Evolutionary conservation across 2,113 vertebrate genomes (phyloP).

Genomic region (Archocentrus centrarchus): DNA sequence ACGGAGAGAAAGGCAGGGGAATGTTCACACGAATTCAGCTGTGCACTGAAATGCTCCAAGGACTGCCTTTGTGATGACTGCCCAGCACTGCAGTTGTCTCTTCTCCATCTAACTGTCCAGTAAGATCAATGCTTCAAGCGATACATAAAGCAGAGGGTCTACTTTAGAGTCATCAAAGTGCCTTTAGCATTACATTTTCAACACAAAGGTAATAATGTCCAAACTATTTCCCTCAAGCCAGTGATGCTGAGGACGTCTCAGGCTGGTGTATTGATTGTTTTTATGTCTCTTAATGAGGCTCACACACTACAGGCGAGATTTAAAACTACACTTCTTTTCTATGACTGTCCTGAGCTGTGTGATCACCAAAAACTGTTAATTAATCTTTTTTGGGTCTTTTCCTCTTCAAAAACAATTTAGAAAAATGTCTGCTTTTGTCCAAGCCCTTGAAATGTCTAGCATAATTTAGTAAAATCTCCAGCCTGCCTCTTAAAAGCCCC

Average conservation of each 20-base stretch:
- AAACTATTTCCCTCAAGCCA: neutral
- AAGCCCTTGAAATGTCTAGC: neutral
- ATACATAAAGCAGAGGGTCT: neutral
- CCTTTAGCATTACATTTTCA: conserved; percentile 3
- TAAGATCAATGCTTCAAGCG: conserved; percentile 1
- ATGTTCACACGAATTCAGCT: neutral
- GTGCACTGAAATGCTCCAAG: neutral
- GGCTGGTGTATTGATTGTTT: conserved; percentile 3
- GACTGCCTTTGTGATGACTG: neutral
- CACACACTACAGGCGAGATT: neutral
- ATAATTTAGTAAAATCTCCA: neutral
- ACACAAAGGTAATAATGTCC: conserved; percentile 8
- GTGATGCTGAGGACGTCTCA: neutral
- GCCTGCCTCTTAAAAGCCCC: neutral
- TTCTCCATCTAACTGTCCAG: neutral
- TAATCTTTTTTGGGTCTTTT: neutral
- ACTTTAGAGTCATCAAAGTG: neutral
- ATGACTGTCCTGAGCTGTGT: neutral
- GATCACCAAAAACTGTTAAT: neutral
- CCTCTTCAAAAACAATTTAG: neutral
- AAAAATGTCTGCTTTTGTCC: neutral
- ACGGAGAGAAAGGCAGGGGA: neutral
- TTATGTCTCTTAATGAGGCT: neutral
- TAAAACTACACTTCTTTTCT: neutral
- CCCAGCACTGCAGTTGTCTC: neutral